Evolutionary conservation across 2,888 invertebrate species (phyloP), one percentile per base, ranked within the genome.

Genomic region (Sipha maydis): DNA sequence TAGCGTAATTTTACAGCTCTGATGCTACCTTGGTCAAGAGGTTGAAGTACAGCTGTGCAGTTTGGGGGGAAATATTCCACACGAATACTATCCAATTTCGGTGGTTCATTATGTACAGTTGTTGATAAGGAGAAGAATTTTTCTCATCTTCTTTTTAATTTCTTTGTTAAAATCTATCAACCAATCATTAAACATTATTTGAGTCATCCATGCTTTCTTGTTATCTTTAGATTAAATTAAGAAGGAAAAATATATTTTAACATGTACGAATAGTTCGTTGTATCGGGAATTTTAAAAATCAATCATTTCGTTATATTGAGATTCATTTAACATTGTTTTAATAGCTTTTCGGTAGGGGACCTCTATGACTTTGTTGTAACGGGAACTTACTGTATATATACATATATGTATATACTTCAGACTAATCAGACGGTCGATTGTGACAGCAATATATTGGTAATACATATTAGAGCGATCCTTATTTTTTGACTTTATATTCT

Each of bases 1-100:
- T 54, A 56, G 56, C 78, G 21, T 56, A 34, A 78, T 78, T 78
- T 78, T 78, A 78, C 34, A 78, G 56, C 56, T 78, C 78, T 78
- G 54, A 78, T 78, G 78, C 56, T 54, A 41, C 38, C 38, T 41
- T 41, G 38, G 38, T 41, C 38, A 41, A 41, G 38, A 41, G 38
- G 38, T 41, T 78, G 78, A 78, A 56, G 78, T 31, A 78, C 77
- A 78, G 54, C 41, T 78, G 31, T 78, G 78, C 71, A 28, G 28
- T 71, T 71, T 4, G 31, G 71, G 28, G 71, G 71, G 28, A 71
- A 71, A 71, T 71, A 71, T 71, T 71, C 71, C 71, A 71, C 71
- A 71, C 71, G 71, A 71, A 71, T 71, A 28, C 56, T 78, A 78
- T 56, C 56, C 78, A 77, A 48, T 77, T 77, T 77, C 48, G 54